These are phyloP conservation scores for Drosophila antonietae DNA, from an alignment of 2,888 invertebrate genomes.

Conservation along the genomic window DNA sequence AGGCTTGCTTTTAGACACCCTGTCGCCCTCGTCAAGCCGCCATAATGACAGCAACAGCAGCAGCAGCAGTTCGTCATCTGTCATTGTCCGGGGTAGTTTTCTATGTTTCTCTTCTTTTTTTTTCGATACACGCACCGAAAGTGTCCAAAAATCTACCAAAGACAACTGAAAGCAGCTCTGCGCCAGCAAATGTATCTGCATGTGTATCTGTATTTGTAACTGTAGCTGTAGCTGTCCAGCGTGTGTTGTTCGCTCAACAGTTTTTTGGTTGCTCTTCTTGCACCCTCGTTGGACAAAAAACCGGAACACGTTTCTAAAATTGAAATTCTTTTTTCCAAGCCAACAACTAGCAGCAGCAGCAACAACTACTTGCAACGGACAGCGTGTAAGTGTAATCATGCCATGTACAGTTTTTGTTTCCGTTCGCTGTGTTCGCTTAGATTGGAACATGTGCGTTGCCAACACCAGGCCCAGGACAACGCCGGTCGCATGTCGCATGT, in stretches of 20 bases:
- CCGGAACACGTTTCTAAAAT: constrained; percentile 76
- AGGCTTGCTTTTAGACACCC: constrained; percentile 70
- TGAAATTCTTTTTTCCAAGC: constrained; percentile 66
- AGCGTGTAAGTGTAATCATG: constrained; percentile 68
- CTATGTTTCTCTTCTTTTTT: constrained; percentile 2
- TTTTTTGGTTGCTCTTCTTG: constrained; percentile 27
- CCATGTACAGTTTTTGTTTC: constrained; percentile 75
- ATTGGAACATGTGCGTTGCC: constrained; percentile 79
- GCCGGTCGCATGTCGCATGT: constrained; percentile 33
- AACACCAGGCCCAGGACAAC: constrained; percentile 65
- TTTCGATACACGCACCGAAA: constrained; percentile 52
- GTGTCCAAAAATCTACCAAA: constrained; percentile 72
- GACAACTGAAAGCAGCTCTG: constrained; percentile 76
- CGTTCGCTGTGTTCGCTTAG: constrained; percentile 62
- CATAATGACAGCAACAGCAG: constrained; percentile 64
- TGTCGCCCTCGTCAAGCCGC: constrained; percentile 41
- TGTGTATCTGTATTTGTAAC: constrained; percentile 17
- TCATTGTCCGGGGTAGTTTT: constrained; percentile 73
- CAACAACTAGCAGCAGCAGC: constrained; percentile 2
- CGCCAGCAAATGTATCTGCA: constrained; percentile 26
- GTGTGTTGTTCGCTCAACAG: constrained; percentile 18
- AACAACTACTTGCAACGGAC: constrained; percentile 29
- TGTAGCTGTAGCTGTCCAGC: constrained; percentile 33
- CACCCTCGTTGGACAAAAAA: constrained; percentile 43
- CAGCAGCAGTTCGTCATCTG: constrained; percentile 58